A percentile compares a stretch with the other conserved stretches of the same genome.
Evolutionary conservation across 2,113 vertebrate species (phyloP).

Genomic region (Alligator mississippiensis): DNA sequence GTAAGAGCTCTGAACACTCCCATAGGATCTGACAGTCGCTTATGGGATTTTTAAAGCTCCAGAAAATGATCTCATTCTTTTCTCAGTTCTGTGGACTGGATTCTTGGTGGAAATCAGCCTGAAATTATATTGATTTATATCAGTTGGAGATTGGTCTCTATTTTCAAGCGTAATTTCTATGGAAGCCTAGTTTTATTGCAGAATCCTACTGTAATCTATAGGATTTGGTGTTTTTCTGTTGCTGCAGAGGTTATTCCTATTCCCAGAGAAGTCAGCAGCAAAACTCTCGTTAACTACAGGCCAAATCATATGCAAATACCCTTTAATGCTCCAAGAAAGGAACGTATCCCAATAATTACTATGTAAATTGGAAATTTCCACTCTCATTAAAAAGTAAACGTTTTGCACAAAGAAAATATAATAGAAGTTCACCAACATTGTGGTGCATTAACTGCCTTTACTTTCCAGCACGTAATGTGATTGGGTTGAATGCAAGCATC

Average conservation of each 20-base stretch:
- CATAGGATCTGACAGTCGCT: conserved; percentile 55
- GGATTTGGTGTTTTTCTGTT: neutral
- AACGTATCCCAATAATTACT: conserved; percentile 8
- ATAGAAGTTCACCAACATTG: no score
- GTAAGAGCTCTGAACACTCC: conserved; percentile 51
- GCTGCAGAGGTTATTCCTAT: neutral
- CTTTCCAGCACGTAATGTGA: no score
- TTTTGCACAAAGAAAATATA: conserved; percentile 42
- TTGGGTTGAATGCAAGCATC: no score
- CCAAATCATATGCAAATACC: neutral
- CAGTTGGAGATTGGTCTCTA: neutral
- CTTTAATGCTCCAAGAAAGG: conserved; percentile 34
- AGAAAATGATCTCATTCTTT: neutral
- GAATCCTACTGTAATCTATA: neutral
- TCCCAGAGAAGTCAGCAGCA: neutral
- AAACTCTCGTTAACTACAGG: neutral
- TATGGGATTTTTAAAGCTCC: conserved; percentile 27
- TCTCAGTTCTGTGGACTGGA: neutral
- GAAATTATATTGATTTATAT: neutral
- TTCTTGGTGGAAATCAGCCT: neutral
- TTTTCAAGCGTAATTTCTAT: no score
- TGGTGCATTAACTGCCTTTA: no score
- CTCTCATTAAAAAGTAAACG: conserved; percentile 57
- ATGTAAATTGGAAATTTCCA: neutral
- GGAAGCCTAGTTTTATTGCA: no score